A percentile compares a stretch with the other conserved stretches of the same genome.
phyloP scores from a whole-genome alignment of 2,888 invertebrate species.

The Pilophorus perplexus region DNA sequence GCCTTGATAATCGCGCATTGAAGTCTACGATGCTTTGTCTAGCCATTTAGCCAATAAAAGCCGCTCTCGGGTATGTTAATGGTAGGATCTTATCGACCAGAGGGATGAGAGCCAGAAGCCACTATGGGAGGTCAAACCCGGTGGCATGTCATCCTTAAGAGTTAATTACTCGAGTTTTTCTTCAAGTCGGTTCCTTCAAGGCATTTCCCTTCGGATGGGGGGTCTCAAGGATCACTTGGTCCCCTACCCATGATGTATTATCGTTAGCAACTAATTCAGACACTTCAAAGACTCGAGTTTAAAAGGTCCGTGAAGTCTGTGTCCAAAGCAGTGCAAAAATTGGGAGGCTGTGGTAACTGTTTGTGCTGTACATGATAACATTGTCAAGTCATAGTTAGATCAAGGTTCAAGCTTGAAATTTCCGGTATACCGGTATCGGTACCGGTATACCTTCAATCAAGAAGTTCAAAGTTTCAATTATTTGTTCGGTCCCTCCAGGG shows the following conservation, averaged over 20 bases:
- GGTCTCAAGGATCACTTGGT: background rate
- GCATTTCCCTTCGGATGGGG: background rate
- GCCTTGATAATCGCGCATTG: conserved; percentile 5
- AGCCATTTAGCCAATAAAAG: background rate
- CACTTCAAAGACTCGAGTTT: no score
- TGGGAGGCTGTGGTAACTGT: no score
- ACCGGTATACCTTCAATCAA: no score
- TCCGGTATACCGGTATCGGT: no score
- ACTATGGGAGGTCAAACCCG: conserved; percentile 17
- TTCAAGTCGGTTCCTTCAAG: conserved; percentile 12
- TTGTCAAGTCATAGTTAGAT: no score
- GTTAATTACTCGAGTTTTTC: conserved; percentile 24
- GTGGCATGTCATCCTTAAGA: conserved; percentile 24
- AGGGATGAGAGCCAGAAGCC: background rate
- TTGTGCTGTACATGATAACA: no score
- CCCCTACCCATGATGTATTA: conserved; percentile 5
- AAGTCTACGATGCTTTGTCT: no score
- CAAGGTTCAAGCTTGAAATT: no score
- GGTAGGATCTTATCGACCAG: background rate
- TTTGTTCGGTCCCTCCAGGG: no score
- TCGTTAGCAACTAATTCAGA: conserved; percentile 11
- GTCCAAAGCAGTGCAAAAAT: no score
- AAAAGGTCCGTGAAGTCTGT: no score
- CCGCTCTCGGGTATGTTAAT: conserved; percentile 15
- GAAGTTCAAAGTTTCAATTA: no score